Base-by-base conservation (phyloP, 2,113 vertebrate genomes). In the Serilophus lunatus region DNA sequence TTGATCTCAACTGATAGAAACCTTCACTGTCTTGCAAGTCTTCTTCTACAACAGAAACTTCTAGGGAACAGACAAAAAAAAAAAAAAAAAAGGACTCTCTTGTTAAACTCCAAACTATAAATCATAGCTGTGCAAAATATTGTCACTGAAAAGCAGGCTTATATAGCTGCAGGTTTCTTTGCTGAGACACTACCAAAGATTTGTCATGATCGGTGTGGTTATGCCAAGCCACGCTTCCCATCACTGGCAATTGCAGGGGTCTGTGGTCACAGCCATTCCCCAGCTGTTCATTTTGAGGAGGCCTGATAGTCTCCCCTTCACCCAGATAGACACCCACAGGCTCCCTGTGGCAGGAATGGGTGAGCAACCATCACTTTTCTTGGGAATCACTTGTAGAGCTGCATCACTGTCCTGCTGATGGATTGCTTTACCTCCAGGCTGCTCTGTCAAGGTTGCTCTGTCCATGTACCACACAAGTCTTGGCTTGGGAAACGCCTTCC, bases 1-100 rank as follows among this genome's bases (percentile, higher is more conserved):
- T 61, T 70, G 97, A 98, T 87, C 51, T 97, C 69, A 97, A 45
- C 60, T 96, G 82, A 90, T 91, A 77, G 96, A 97, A 97, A 92
- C 97, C 96, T 68, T 82, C 89, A 90, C 54, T 82, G 29, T 78
- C 50, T 89, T 93, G 96, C 28, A 12, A 89, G 23, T 82, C 77
- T 80, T 97, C 92, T 75, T 92, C 96, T 64, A 82, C n/a, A 45
- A 96, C 68, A 76, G 63, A 19, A 69, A 96, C 86, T 53, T 87
- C 97, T 97, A 25, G 66, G 45, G 18, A 13, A 81, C 54, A 88
- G 17, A 40, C 74, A 42, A 60, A 31, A 29, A 75, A 61, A n/a
- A 68, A 42, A 14, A 14, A 42, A n/a, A n/a, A n/a, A n/a, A n/a
- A n/a, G 9, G 36, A 9, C 19, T 20, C 5, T 78, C 18, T 88